phyloP scores from a whole-genome alignment of 2,113 vertebrate genomes.

The Nothocercus julius region DNA sequence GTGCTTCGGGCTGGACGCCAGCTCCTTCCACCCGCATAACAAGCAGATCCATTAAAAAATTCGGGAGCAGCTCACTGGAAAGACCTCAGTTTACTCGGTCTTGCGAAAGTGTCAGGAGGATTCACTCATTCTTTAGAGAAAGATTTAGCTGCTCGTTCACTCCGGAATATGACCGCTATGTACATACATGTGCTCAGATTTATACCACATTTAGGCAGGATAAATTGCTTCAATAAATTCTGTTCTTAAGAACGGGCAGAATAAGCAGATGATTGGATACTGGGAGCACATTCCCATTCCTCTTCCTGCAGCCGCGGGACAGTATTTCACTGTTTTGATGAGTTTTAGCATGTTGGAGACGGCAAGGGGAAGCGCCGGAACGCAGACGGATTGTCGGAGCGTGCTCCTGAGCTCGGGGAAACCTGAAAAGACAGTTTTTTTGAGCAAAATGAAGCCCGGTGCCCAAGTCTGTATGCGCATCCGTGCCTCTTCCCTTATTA shows the following conservation, averaged over 20 bases:
- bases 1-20: not conserved
- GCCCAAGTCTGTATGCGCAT: not conserved
- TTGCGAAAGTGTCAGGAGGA: not conserved
- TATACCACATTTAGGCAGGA: conserved; percentile 73
- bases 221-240: conserved; percentile 78
- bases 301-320: conserved; percentile 24
- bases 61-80: not conserved
- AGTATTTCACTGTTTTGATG: conserved; percentile 6
- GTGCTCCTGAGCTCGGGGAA: not conserved
- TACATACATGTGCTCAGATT: conserved; percentile 66
- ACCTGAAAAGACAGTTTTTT: not conserved
- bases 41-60: not conserved
- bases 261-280: conserved; percentile 67
- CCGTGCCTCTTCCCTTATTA: not conserved
- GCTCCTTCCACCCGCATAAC: not conserved
- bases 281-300: conserved; percentile 45
- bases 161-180: not conserved
- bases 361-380: not conserved
- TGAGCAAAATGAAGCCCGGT: not conserved
- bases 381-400: not conserved
- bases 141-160: not conserved
- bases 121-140: not conserved
- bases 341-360: not conserved
- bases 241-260: conserved; percentile 52
- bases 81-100: not conserved